phyloP scores from a whole-genome alignment of 1,140 invertebrate genomes.

The Acromyrmex echinatior region DNA sequence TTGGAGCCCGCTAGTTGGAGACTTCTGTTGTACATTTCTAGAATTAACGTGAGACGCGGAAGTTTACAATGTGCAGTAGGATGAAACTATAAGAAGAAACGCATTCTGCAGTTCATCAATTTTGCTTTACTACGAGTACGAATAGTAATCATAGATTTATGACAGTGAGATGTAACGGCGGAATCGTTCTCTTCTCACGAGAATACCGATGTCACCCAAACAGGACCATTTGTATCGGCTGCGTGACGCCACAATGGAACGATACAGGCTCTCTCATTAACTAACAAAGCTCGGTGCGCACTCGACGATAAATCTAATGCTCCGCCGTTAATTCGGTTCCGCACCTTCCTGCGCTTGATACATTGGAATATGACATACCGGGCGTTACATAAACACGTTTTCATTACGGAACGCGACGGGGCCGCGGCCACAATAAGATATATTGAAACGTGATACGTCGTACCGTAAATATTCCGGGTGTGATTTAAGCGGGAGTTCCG shows the following conservation, averaged over 20 bases:
- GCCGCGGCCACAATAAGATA: constrained; percentile 74
- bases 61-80: background rate
- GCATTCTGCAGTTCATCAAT: constrained; percentile 18
- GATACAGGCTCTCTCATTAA: constrained; percentile 54
- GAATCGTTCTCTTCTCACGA: constrained; percentile 32
- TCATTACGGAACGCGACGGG: constrained; percentile 66
- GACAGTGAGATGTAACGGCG: constrained; percentile 56
- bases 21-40: background rate
- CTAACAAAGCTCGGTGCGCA: constrained; percentile 5
- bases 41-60: constrained; percentile 21
- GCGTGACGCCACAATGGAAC: constrained; percentile 29
- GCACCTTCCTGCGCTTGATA: constrained; percentile 43
- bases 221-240: constrained; percentile 44
- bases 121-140: background rate
- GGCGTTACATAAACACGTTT: constrained; percentile 75
- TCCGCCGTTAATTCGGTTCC: constrained; percentile 54
- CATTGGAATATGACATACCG: constrained; percentile 67
- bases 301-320: constrained; percentile 61
- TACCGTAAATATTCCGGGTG: constrained; percentile 76
- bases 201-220: constrained; percentile 46
- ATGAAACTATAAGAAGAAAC: constrained; percentile 19
- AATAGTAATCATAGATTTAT: constrained; percentile 44
- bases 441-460: constrained; percentile 77
- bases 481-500: constrained; percentile 72
- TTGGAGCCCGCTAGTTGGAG: background rate